Evolutionary conservation across 2,797 vertebrate species (phyloP).

Genomic region (Dicrostonyx torquatus): DNA sequence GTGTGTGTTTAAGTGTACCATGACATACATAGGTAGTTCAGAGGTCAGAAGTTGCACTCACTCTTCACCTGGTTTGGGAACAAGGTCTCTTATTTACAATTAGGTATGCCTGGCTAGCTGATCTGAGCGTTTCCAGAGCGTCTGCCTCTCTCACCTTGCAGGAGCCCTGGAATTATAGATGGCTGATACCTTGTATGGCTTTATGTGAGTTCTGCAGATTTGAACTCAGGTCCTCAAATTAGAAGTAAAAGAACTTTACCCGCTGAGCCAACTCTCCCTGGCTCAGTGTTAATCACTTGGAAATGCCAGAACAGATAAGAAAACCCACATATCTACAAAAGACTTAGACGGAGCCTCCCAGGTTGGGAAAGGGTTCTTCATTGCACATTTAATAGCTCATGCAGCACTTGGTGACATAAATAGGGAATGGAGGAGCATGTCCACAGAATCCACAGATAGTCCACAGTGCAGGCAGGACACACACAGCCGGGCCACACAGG

Average conservation of each 20-base stretch:
- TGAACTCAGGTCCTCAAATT: background rate
- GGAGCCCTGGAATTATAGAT: background rate
- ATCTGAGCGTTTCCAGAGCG: background rate
- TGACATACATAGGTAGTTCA: background rate
- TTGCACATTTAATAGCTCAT: conserved; percentile 63
- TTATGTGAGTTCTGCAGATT: background rate
- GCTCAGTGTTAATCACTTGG: background rate
- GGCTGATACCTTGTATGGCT: background rate
- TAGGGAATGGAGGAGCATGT: background rate
- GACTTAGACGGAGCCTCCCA: background rate
- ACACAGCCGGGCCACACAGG: background rate
- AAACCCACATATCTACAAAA: background rate
- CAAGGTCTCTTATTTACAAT: background rate
- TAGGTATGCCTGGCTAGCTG: background rate
- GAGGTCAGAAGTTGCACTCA: background rate
- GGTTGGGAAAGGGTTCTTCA: background rate
- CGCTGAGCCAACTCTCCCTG: background rate
- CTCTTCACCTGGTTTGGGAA: background rate
- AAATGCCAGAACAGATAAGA: background rate
- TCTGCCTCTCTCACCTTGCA: background rate
- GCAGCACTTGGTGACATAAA: background rate
- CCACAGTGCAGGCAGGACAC: background rate
- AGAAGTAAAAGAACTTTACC: background rate
- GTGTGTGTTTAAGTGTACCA: background rate
- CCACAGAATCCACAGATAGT: background rate